Evolutionary conservation across 2,797 vertebrate genomes (phyloP).

Genomic region (Okamejei kenojei): DNA sequence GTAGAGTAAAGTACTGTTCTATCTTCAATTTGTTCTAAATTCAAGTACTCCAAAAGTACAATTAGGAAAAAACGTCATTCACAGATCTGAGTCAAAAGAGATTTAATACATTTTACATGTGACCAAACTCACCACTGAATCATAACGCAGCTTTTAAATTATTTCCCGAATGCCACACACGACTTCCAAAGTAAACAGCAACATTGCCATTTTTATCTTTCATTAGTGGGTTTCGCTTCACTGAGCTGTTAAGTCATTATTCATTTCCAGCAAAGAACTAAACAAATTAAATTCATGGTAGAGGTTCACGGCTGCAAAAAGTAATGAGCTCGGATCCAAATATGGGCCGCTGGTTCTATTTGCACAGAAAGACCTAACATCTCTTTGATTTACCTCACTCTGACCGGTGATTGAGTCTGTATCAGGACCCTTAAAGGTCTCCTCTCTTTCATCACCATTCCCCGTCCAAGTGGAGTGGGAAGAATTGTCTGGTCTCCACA

Average conservation of each 20-base stretch:
- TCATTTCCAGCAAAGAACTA: background rate
- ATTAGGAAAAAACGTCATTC: no score
- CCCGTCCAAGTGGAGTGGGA: no score
- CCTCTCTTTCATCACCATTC: background rate
- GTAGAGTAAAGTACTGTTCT: no score
- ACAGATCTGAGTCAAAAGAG: no score
- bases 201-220: background rate
- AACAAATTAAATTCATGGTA: background rate
- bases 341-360: background rate
- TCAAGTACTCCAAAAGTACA: no score
- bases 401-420: background rate
- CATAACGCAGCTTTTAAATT: background rate
- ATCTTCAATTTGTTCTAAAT: no score
- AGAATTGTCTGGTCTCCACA: background rate
- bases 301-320: background rate
- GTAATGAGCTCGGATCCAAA: background rate
- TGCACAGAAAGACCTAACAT: background rate
- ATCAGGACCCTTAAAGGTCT: background rate
- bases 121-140: background rate
- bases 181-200: background rate
- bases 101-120: no score
- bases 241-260: background rate
- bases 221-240: background rate
- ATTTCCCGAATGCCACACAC: background rate
- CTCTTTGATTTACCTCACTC: background rate